Base-by-base conservation (phyloP, 2,797 vertebrate species). In the Mionectes olivaceus region DNA sequence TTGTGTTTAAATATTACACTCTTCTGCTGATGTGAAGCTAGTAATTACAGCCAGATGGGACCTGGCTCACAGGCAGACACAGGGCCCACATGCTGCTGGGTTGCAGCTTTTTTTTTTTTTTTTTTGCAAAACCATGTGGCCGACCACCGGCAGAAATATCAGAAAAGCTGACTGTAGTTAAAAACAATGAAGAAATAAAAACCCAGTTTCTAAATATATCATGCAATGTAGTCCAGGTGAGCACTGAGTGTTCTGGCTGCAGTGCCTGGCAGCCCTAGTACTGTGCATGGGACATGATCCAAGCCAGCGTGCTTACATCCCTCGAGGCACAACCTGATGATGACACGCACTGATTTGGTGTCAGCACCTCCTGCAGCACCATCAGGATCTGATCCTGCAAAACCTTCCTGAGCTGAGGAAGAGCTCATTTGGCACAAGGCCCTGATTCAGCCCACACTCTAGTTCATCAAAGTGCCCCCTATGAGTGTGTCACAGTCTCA, bases 41-140 rank as follows among this genome's bases (percentile, higher is more conserved):
- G 93, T 96, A 97, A 97, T 97, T 96, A 96, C 83, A 96, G 88
- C 95, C 97, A 97, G 96, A 96, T 97, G 95, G 95, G 94, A 94
- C 88, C 76, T 89, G 95, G 90, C 93, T 95, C 68, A 83, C 73
- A 93, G 89, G 96, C 96, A 94, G 95, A 85, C 90, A 95, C 63
- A 10, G 57, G 93, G 93, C 90, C 93, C 85, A 95, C 93, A 95
- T 9, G 16, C 83, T 94, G 90, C 87, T 93, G 64, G 78, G 74
- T 84, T 63, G 89, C 53, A 74, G 64, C 50, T 56, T 80, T 70
- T 49, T 37, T 50, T 32, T 37, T 47, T 37, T 47, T 61, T 73
- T 87, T 90, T 83, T 68, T 47, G 24, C 55, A 67, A 94, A 90
- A 33, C 76, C 80, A 53, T 75, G 85, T 78, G 64, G 85, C 81